Conservation (phyloP, 2,797 vertebrate genomes). For the Etheostoma nigrum region DNA sequence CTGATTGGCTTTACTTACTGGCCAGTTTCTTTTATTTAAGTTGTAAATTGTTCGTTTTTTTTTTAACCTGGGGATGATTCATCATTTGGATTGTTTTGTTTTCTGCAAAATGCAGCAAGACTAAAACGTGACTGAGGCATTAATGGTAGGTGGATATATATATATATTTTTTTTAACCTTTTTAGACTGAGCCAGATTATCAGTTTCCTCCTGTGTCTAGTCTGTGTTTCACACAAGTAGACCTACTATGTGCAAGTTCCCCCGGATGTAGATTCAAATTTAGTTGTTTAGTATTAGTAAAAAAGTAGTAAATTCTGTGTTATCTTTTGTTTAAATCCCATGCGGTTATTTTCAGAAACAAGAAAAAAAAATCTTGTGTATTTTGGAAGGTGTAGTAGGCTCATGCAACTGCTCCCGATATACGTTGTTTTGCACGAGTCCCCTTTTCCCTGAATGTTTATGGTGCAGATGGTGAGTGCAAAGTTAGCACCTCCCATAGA, state of each 20-base stretch:
- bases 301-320: background rate
- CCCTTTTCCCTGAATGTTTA: background rate
- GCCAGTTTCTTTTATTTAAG: too few species aligned
- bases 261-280: background rate
- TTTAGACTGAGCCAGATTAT: background rate
- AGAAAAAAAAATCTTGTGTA: background rate
- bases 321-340: background rate
- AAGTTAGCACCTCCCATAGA: too few species aligned
- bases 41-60: too few species aligned
- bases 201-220: background rate
- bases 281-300: background rate
- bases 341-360: background rate
- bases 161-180: background rate
- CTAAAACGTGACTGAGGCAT: background rate
- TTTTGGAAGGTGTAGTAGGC: background rate
- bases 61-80: background rate
- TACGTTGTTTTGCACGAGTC: too few species aligned
- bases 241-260: background rate
- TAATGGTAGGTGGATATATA: constrained; percentile 2
- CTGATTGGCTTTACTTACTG: background rate
- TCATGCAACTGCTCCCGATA: fast-evolving
- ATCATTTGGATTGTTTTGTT: background rate
- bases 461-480: too few species aligned
- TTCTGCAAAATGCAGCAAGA: constrained; percentile 1
- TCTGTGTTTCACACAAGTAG: background rate